phyloP scores from a whole-genome alignment of 2,113 vertebrate genomes.

The Girardinichthys multiradiatus region DNA sequence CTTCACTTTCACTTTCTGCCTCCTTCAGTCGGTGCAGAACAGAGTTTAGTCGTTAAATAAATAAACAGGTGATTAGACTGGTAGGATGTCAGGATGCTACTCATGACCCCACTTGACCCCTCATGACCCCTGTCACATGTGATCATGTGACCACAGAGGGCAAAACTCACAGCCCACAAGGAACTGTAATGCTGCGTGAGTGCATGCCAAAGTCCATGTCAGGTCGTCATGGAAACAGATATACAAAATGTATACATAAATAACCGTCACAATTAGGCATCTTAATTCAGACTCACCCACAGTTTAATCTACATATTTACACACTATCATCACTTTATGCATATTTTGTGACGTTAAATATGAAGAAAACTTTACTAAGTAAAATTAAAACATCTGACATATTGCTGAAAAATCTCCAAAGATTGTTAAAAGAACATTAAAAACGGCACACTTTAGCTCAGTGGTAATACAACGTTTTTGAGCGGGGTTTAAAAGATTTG shows the following conservation, averaged over 20 bases:
- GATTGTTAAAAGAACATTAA: too few species aligned
- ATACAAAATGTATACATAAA: too few species aligned
- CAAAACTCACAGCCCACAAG: conserved; percentile 31
- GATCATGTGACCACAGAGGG: conserved; percentile 76
- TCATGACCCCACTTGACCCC: conserved; percentile 83
- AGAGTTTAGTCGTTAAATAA: conserved; percentile 60
- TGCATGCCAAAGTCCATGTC: conserved; percentile 11
- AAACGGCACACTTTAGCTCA: too few species aligned
- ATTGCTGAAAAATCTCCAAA: too few species aligned
- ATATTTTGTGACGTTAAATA: too few species aligned
- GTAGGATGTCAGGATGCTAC: conserved; percentile 77
- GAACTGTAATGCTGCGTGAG: not conserved
- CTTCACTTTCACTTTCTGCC: conserved; percentile 55
- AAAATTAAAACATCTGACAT: too few species aligned
- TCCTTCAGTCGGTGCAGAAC: conserved; percentile 27
- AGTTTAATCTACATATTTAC: too few species aligned
- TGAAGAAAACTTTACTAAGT: too few species aligned
- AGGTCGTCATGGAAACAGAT: not conserved
- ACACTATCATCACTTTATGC: too few species aligned
- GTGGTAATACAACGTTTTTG: too few species aligned
- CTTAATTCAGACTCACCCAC: too few species aligned
- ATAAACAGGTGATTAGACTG: conserved; percentile 76
- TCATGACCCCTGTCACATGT: conserved; percentile 78
- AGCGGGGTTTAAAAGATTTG: too few species aligned
- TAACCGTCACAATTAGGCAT: not conserved